These are phyloP conservation scores for Sylvia atricapilla DNA, from an alignment of 2,113 vertebrate genomes.

Conservation along the genomic window DNA sequence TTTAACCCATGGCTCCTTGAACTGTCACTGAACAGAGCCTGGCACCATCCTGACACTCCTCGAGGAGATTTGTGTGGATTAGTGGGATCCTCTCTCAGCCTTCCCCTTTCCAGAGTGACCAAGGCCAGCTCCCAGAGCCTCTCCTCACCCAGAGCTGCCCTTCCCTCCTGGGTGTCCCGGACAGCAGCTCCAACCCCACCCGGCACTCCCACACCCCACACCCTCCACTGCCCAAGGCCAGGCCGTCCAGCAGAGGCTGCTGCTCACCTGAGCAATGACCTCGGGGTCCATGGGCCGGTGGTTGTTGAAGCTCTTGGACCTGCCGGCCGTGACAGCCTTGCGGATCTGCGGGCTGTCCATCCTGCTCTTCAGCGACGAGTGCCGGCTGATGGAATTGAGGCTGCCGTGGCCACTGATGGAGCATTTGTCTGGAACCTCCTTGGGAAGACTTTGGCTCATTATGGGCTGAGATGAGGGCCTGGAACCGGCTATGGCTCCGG, in stretches of 20 bases:
- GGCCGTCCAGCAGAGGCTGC: neutral
- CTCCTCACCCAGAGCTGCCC: neutral
- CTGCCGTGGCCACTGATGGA: constrained; percentile 90
- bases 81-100: neutral
- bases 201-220: rapidly evolving
- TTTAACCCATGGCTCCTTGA: neutral
- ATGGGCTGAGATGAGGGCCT: constrained; percentile 88
- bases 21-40: neutral
- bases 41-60: neutral
- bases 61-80: neutral
- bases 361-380: constrained; percentile 93
- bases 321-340: constrained; percentile 85
- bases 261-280: constrained; percentile 86
- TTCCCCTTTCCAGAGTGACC: neutral
- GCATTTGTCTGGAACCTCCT: constrained; percentile 90
- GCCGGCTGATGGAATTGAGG: constrained; percentile 94
- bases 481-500: constrained; percentile 77
- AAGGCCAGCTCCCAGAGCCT: neutral
- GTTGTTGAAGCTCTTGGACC: constrained; percentile 99
- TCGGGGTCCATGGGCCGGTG: constrained; percentile 93
- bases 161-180: neutral
- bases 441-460: constrained; percentile 82
- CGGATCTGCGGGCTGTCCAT: constrained; percentile 93
- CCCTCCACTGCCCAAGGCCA: neutral
- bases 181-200: neutral